phyloP scores from a whole-genome alignment of 2,888 invertebrate species.

The Petrophora chlorosata region DNA sequence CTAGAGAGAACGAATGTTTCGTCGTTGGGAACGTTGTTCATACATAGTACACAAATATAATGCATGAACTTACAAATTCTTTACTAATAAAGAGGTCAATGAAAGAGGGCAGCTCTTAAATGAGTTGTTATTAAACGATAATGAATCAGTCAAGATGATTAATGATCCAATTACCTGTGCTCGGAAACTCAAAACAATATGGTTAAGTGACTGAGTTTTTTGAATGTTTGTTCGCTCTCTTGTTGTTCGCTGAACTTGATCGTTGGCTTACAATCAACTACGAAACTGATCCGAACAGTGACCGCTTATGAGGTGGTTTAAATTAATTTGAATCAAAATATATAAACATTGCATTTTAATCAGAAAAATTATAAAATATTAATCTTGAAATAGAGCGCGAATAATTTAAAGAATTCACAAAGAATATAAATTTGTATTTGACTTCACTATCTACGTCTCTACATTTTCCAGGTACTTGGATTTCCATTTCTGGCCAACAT shows the following conservation, averaged over 20 bases:
- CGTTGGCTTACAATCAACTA: background rate
- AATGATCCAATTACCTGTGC: slow-evolving; percentile 1
- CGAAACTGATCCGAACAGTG: slow-evolving; percentile 2
- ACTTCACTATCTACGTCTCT: no score
- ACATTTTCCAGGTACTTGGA: no score
- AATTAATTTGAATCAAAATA: background rate
- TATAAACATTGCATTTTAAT: no score
- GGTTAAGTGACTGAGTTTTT: background rate
- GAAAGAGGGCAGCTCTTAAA: background rate
- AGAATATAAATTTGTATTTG: no score
- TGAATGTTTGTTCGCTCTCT: no score
- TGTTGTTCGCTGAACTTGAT: slow-evolving; percentile 10
- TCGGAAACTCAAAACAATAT: slow-evolving; percentile 5
- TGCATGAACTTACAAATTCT: background rate
- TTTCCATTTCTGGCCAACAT: no score
- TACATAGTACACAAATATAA: no score
- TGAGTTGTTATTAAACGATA: background rate
- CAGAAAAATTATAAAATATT: no score
- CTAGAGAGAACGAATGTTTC: no score
- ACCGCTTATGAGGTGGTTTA: background rate
- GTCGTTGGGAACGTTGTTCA: no score
- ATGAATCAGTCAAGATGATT: background rate
- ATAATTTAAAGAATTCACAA: no score
- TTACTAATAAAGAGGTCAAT: slow-evolving; percentile 5
- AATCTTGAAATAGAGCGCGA: no score